phyloP scores from a whole-genome alignment of 1,140 invertebrate genomes.

The Brachionus sp. region DNA sequence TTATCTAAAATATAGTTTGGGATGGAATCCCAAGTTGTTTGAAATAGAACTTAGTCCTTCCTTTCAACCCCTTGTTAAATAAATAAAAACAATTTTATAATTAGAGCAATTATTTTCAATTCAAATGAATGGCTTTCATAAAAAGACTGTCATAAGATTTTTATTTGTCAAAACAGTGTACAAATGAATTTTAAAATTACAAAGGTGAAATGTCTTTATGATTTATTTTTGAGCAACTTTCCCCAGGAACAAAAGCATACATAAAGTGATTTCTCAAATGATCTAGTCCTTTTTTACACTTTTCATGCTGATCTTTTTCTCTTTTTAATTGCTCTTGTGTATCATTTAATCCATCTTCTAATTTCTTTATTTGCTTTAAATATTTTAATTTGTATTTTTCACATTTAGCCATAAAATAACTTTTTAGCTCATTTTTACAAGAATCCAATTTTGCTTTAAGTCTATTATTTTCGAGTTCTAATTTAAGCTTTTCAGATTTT shows the following conservation, averaged over 20 bases:
- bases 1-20: too few relatives aligned
- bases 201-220: neutral
- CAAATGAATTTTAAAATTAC: neutral
- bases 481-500: neutral
- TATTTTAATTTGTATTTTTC: slow-evolving; percentile 33
- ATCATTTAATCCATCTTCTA: neutral
- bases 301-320: neutral
- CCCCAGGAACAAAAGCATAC: neutral
- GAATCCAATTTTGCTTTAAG: neutral
- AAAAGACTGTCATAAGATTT: too few relatives aligned
- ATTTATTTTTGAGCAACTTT: neutral
- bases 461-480: slow-evolving; percentile 9
- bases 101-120: too few relatives aligned
- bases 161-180: neutral
- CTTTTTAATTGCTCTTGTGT: neutral
- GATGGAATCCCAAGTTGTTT: too few relatives aligned
- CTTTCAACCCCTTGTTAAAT: too few relatives aligned
- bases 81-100: too few relatives aligned
- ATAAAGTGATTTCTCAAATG: slow-evolving; percentile 41
- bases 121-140: too few relatives aligned
- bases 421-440: neutral
- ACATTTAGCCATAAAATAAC: slow-evolving; percentile 34
- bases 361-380: neutral
- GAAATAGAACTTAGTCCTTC: too few relatives aligned
- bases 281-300: slow-evolving; percentile 14